phyloP scores from a whole-genome alignment of 2,113 vertebrate genomes.

The Corythoichthys haematopterus region DNA sequence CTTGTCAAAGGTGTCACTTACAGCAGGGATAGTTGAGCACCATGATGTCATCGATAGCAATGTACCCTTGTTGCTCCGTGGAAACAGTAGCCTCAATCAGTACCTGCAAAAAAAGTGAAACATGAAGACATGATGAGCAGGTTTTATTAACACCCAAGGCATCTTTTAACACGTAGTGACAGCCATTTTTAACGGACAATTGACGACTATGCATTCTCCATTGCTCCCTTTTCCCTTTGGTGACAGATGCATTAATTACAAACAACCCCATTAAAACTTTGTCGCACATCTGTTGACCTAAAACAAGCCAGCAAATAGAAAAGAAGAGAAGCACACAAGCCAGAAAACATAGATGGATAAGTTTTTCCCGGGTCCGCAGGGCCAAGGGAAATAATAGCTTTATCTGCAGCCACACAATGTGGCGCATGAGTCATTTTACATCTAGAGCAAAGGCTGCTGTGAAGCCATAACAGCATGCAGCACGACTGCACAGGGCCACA shows the following conservation, averaged over 20 bases:
- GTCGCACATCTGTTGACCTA: slow-evolving; percentile 40
- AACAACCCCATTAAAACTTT: slow-evolving; percentile 23
- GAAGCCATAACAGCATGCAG: slow-evolving; percentile 53
- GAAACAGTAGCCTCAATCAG: slow-evolving; percentile 91
- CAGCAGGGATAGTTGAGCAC: slow-evolving; percentile 94
- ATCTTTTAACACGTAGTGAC: slow-evolving; percentile 4
- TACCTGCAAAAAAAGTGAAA: slow-evolving; percentile 72
- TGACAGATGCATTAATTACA: slow-evolving; percentile 48
- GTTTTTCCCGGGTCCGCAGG: slow-evolving; percentile 43
- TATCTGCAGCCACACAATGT: slow-evolving; percentile 54
- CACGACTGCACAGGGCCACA: slow-evolving; percentile 44
- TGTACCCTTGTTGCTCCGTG: slow-evolving; percentile 81
- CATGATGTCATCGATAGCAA: slow-evolving; percentile 92
- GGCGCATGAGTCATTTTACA: slow-evolving; percentile 52
- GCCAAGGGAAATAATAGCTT: slow-evolving; percentile 66
- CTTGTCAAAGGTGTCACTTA: slow-evolving; percentile 74
- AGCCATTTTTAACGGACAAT: slow-evolving; percentile 18
- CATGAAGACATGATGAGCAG: slow-evolving; percentile 23
- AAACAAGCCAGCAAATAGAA: slow-evolving; percentile 38
- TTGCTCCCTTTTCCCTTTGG: slow-evolving; percentile 17
- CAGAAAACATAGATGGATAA: slow-evolving; percentile 40
- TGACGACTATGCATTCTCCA: background rate
- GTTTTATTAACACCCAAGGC: slow-evolving; percentile 10
- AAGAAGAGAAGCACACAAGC: slow-evolving; percentile 33
- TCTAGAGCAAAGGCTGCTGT: slow-evolving; percentile 40